phyloP scores from a whole-genome alignment of 2,888 invertebrate species.

The Hypolimnas misippus region DNA sequence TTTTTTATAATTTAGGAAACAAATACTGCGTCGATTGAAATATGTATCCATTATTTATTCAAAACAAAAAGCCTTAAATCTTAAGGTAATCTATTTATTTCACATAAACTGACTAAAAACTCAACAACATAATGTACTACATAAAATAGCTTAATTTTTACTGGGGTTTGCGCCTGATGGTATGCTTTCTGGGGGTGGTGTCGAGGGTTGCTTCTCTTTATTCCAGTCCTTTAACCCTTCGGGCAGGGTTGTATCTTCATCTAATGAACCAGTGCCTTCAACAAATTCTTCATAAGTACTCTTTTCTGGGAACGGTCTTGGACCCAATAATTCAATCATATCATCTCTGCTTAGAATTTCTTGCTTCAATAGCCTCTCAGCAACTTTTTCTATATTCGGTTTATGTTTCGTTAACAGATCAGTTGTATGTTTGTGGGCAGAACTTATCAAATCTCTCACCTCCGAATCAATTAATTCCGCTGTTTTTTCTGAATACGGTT shows the following conservation, averaged over 20 bases:
- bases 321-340: slow-evolving; percentile 98
- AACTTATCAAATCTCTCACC: slow-evolving; percentile 84
- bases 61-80: slow-evolving; percentile 64
- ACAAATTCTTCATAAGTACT: slow-evolving; percentile 99
- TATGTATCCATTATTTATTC: slow-evolving; percentile 21
- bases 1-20: slow-evolving; percentile 11
- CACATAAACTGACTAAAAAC: slow-evolving; percentile 68
- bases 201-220: slow-evolving; percentile 81
- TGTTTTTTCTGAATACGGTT: slow-evolving; percentile 99
- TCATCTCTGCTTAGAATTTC: slow-evolving; percentile 98
- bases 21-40: slow-evolving; percentile 11
- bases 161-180: slow-evolving; percentile 54
- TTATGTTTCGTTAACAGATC: slow-evolving; percentile 91
- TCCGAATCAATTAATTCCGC: slow-evolving; percentile 98
- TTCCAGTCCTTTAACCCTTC: slow-evolving; percentile 99
- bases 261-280: slow-evolving; percentile 98
- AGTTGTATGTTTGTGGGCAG: slow-evolving; percentile 92
- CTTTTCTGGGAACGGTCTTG: slow-evolving; percentile 98
- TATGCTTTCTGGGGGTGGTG: slow-evolving; percentile 58
- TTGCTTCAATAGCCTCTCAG: slow-evolving; percentile 94
- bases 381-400: slow-evolving; percentile 93
- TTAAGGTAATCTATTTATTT: slow-evolving; percentile 74
- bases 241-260: slow-evolving; percentile 97
- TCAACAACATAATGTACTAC: slow-evolving; percentile 55
- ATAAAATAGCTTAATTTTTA: slow-evolving; percentile 64